Conservation (phyloP, 2,113 vertebrate species). For the Sterrhoptilus dennistouni region DNA sequence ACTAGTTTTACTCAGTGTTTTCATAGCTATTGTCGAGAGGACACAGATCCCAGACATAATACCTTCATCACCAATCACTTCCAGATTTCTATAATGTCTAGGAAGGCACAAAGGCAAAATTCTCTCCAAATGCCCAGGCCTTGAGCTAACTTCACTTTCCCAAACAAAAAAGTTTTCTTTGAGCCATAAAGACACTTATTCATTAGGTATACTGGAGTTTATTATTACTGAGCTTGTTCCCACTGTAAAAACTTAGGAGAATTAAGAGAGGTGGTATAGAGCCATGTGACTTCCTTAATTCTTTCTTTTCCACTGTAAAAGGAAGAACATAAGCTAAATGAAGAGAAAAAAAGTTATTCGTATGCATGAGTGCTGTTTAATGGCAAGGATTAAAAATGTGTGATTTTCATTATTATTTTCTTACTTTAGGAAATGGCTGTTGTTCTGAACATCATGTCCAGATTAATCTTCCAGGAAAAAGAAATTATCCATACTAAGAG, state of each 20-base stretch:
- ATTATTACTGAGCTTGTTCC: not conserved
- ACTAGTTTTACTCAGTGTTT: not conserved
- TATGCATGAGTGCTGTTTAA: fast-evolving
- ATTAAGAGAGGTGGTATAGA: not conserved
- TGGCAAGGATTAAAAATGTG: not conserved
- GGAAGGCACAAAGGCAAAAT: not conserved
- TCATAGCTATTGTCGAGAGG: not conserved
- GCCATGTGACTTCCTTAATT: not conserved
- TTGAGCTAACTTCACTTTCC: not conserved
- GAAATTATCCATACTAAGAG: not conserved
- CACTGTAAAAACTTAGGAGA: not conserved
- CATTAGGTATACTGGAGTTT: not conserved
- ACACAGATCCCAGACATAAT: not conserved
- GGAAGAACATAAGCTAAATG: not conserved
- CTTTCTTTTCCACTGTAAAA: not conserved
- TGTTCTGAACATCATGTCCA: not conserved
- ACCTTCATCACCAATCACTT: not conserved
- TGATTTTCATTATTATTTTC: not conserved
- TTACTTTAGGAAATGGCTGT: not conserved
- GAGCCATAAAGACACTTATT: not conserved
- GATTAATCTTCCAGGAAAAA: not conserved
- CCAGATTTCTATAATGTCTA: not conserved
- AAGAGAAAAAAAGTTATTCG: not conserved
- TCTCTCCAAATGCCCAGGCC: not conserved
- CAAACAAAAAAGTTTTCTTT: not conserved